phyloP scores from a whole-genome alignment of 2,888 invertebrate genomes.

The Hypsopygia costalis region DNA sequence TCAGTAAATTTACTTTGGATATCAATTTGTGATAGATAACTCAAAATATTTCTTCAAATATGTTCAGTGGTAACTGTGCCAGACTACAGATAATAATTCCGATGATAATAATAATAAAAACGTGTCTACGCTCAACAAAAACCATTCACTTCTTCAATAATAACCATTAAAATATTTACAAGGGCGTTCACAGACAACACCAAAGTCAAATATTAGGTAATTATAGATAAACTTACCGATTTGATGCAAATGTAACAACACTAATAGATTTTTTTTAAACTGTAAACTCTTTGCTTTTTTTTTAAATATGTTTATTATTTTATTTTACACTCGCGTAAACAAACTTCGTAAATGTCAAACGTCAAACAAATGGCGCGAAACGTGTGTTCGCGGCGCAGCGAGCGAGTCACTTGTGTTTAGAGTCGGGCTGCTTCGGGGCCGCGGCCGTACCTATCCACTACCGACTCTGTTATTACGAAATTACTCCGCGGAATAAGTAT shows the following conservation, averaged over 20 bases:
- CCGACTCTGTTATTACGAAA: neutral
- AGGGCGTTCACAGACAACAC: slow-evolving; percentile 1
- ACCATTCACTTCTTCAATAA: slow-evolving; percentile 14
- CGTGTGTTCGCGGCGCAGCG: slow-evolving; percentile 38
- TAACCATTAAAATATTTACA: slow-evolving; percentile 8
- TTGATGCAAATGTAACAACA: neutral
- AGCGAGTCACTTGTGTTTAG: slow-evolving; percentile 33
- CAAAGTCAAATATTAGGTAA: neutral
- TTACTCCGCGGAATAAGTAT: neutral
- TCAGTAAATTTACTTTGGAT: too few species aligned
- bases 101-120: neutral
- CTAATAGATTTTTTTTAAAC: neutral
- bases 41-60: too few species aligned
- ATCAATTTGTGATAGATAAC: too few species aligned
- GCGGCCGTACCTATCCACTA: slow-evolving; percentile 2
- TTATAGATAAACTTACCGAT: slow-evolving; percentile 5
- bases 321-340: slow-evolving; percentile 39
- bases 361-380: slow-evolving; percentile 27
- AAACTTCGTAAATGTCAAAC: slow-evolving; percentile 32
- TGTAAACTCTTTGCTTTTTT: neutral
- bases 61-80: too few species aligned
- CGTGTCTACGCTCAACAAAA: neutral
- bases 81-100: neutral
- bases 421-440: slow-evolving; percentile 18
- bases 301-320: neutral